phyloP scores from a whole-genome alignment of 1,140 invertebrate genomes.

The Temnothorax curvispinosus region DNA sequence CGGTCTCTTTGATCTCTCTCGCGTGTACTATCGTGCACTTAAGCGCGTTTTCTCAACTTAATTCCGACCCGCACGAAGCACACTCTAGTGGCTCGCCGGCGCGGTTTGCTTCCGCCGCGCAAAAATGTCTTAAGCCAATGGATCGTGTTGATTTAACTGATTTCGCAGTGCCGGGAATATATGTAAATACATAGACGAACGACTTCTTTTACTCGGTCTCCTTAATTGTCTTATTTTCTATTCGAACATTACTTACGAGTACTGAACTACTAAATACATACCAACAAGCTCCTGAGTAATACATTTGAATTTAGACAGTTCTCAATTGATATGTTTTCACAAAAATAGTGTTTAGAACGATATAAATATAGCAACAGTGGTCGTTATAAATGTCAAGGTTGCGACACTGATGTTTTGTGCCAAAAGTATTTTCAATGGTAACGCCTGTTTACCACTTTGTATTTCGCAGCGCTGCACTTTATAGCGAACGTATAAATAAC shows the following conservation, averaged over 20 bases:
- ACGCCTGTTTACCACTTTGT: constrained; percentile 2
- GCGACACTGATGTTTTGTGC: background rate
- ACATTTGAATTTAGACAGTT: background rate
- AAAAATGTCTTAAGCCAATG: constrained; percentile 43
- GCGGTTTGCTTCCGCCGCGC: constrained; percentile 14
- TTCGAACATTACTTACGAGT: background rate
- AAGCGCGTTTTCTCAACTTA: constrained; percentile 75
- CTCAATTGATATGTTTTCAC: background rate
- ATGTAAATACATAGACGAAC: background rate
- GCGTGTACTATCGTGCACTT: constrained; percentile 76
- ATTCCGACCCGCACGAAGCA: constrained; percentile 66
- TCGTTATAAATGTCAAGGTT: constrained; percentile 22
- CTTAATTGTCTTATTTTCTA: background rate
- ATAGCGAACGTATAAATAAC: constrained; percentile 6
- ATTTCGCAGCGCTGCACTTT: background rate
- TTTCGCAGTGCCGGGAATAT: background rate
- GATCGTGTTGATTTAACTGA: constrained; percentile 38
- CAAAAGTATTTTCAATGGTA: constrained; percentile 32
- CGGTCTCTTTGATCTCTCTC: constrained; percentile 79
- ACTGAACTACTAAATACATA: no score
- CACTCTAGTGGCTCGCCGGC: constrained; percentile 1
- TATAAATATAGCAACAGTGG: background rate
- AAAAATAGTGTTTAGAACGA: background rate
- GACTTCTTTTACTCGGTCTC: background rate
- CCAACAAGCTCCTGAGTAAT: background rate